Evolutionary conservation across 1,140 invertebrate species (phyloP).

Genomic region (Aporrectodea caliginosa): DNA sequence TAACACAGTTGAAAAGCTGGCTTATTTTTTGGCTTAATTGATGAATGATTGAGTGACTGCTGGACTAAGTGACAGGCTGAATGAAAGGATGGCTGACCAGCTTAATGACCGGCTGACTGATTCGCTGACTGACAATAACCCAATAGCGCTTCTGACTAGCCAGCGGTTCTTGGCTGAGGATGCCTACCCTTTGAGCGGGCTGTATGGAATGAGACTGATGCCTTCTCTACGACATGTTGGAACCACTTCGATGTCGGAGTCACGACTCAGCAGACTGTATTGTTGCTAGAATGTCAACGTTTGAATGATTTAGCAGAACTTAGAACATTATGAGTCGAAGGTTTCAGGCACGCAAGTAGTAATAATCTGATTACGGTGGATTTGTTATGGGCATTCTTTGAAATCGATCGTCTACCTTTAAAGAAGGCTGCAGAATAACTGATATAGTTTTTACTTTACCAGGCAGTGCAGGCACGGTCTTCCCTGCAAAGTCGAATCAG

Average conservation of each 20-base stretch:
- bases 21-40: not conserved
- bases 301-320: no score
- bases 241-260: constrained; percentile 42
- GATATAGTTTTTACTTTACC: no score
- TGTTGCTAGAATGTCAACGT: no score
- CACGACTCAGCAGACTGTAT: constrained; percentile 41
- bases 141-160: not conserved
- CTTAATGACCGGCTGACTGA: not conserved
- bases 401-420: no score
- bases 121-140: no score
- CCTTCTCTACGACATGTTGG: constrained; percentile 37
- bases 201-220: constrained; percentile 10
- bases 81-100: not conserved
- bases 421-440: no score
- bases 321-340: no score
- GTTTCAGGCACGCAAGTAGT: no score
- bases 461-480: no score
- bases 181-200: constrained; percentile 16
- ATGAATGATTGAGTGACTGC: not conserved
- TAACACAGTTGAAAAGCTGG: not conserved
- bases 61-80: not conserved
- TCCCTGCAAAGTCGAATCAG: no score
- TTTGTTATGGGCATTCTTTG: no score
- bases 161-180: not conserved
- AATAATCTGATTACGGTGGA: no score